These are phyloP conservation scores for Archips xylosteana DNA, from an alignment of 2,888 invertebrate species.

Conservation along the genomic window DNA sequence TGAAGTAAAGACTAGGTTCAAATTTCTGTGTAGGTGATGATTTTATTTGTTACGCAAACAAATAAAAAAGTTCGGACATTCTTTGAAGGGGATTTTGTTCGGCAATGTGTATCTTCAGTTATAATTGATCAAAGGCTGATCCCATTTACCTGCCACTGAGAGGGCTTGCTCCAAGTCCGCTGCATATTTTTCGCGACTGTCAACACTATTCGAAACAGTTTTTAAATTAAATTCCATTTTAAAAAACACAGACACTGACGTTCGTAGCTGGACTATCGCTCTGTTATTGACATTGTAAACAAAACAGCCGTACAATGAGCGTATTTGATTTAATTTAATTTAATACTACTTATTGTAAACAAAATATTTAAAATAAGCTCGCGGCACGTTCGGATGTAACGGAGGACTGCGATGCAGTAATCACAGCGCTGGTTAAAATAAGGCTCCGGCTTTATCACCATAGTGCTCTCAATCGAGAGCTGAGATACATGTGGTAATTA, in stretches of 20 bases:
- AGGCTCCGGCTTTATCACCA: conserved; percentile 17
- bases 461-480: conserved; percentile 5
- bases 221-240: conserved; percentile 56
- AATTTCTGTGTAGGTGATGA: too few relatives aligned
- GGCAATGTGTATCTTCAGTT: too few relatives aligned
- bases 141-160: conserved; percentile 53
- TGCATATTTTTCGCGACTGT: conserved; percentile 52
- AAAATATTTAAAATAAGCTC: background rate
- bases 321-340: background rate
- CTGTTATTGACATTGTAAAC: conserved; percentile 8
- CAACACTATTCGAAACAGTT: conserved; percentile 58
- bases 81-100: too few relatives aligned
- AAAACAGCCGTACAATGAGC: background rate
- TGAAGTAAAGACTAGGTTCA: too few relatives aligned
- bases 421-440: conserved; percentile 18
- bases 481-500: background rate
- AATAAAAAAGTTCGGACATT: too few relatives aligned
- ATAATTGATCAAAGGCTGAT: too few relatives aligned
- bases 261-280: background rate
- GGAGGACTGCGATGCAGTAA: conserved; percentile 21
- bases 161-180: conserved; percentile 72
- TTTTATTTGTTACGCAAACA: too few relatives aligned
- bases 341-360: background rate
- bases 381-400: conserved; percentile 21
- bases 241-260: background rate